Evolutionary conservation across 2,113 vertebrate genomes (phyloP).

Genomic region (Phycodurus eques): DNA sequence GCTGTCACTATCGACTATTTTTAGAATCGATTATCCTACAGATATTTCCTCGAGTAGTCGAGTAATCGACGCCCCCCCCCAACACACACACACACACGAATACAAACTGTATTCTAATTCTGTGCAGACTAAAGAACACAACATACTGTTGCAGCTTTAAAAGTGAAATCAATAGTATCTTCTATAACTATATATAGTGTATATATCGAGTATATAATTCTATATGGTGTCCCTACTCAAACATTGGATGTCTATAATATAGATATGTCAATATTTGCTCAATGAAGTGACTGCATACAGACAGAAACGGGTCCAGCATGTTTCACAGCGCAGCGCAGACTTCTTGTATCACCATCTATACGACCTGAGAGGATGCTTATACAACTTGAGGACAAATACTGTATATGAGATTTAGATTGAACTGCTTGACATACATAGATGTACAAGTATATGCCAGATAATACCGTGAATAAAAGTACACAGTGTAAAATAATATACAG

Average conservation of each 20-base stretch:
- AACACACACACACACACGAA: too few species aligned
- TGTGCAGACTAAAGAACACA: too few species aligned
- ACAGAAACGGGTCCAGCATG: neutral
- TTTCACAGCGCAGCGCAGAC: neutral
- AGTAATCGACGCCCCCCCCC: too few species aligned
- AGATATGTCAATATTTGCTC: slow-evolving; percentile 15
- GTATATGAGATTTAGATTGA: neutral
- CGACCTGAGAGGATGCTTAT: slow-evolving; percentile 22
- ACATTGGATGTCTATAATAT: neutral
- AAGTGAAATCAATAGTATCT: neutral
- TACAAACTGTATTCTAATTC: too few species aligned
- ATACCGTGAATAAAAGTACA: neutral
- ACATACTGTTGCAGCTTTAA: neutral
- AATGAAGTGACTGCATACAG: neutral
- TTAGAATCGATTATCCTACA: too few species aligned
- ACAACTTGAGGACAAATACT: slow-evolving; percentile 25
- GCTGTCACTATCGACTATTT: too few species aligned
- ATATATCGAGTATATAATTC: neutral
- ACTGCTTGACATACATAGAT: neutral
- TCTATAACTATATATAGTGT: neutral
- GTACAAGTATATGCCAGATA: neutral
- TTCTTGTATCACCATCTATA: slow-evolving; percentile 24
- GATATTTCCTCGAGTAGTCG: too few species aligned
- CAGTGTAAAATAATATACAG: neutral
- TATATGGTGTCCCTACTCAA: neutral